Evolutionary conservation across 1,140 invertebrate species (phyloP), one percentile per base, ranked within the genome.

Genomic region (Caerostris extrusa): DNA sequence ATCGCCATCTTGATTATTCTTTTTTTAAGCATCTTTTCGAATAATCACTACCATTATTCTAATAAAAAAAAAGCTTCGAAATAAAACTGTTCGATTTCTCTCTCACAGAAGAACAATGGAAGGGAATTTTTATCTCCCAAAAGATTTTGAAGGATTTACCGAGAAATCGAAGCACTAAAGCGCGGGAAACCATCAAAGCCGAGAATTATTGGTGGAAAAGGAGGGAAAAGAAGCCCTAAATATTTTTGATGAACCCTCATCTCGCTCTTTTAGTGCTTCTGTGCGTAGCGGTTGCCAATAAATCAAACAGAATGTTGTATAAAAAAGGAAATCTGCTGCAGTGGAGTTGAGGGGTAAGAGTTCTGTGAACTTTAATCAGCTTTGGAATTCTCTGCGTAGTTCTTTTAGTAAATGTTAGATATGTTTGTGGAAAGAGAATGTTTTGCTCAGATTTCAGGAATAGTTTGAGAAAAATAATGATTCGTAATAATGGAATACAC

Each of bases 241-340:
- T 77, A 77, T 77, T 77, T 77, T 77, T 77, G 71, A 77, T 77
- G 71, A 77, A 34, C 19, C 71, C 34, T 77, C 71, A 50, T 77
- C 71, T 77, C 19, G 71, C 53, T 34, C 71, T 77, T 77, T 77
- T 77, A 77, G 50, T 34, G 71, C 71, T 77, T 77, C 71, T 77
- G 71, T 77, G 50, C 71, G 71, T 50, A 53, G 71, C 71, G 19
- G 71, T 77, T 53, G 71, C 3, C 34, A 12, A 50, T 77, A 77
- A 77, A 77, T 77, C 71, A 77, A 77, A 77, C 50, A 77, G 71
- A 77, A 77, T 77, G 12, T 7, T 50, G 71, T 77, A 77, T 77
- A 34, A 77, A 77, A 34, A 77, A 77, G 34, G 50, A 77, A 77
- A 50, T 77, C 71, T 53, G 7, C 71, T 53, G 7, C 12, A 77